phyloP scores from a whole-genome alignment of 1,140 invertebrate species.

The Myzus persicae region DNA sequence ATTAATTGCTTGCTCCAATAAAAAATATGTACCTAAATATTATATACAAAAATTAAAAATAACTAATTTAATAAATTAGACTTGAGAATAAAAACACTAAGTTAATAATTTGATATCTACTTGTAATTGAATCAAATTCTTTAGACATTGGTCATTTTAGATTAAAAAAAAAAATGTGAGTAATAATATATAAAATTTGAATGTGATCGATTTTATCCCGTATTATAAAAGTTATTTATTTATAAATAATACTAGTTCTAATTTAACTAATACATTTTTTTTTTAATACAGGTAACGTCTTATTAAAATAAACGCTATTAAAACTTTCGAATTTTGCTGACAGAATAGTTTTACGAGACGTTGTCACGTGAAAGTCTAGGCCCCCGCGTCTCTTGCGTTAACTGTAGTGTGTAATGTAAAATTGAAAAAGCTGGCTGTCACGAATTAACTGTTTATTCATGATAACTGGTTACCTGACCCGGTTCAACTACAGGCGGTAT shows the following conservation, averaged over 20 bases:
- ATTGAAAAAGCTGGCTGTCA: slow-evolving; percentile 22
- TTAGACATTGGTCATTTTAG: neutral
- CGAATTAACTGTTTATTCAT: slow-evolving; percentile 41
- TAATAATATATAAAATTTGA: neutral
- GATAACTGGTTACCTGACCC: slow-evolving; percentile 44
- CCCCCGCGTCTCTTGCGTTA: neutral
- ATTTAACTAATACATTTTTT: neutral
- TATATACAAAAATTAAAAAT: neutral
- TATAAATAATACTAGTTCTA: neutral
- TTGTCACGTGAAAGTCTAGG: slow-evolving; percentile 26
- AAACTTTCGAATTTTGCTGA: slow-evolving; percentile 23
- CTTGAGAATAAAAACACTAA: neutral
- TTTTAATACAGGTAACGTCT: neutral
- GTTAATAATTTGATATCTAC: neutral
- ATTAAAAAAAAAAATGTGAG: neutral
- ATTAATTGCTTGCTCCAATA: neutral
- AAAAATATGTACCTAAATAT: neutral
- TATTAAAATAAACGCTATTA: neutral
- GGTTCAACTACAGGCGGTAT: neutral
- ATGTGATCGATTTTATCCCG: neutral
- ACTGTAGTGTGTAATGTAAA: neutral
- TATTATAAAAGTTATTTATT: neutral
- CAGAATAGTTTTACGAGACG: neutral
- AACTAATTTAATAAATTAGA: neutral
- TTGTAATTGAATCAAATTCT: neutral